phyloP scores from a whole-genome alignment of 2,888 invertebrate species.

The Brachylomia viminalis region DNA sequence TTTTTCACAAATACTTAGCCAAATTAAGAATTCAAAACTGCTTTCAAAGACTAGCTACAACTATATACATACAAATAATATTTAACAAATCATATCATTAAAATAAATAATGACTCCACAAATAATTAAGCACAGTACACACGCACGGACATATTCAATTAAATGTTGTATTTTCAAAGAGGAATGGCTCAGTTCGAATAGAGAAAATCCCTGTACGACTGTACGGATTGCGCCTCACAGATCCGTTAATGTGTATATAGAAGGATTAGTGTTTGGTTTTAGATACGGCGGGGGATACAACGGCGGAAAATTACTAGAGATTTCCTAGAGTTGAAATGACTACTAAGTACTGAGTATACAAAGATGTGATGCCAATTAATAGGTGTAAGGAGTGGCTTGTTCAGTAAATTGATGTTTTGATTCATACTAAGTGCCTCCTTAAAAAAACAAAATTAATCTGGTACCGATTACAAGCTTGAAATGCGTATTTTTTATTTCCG shows the following conservation, averaged over 20 bases:
- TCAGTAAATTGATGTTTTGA: neutral
- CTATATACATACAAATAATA: neutral
- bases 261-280: constrained; percentile 88
- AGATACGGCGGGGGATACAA: constrained; percentile 71
- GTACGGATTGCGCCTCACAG: constrained; percentile 74
- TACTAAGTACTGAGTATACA: neutral
- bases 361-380: neutral
- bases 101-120: constrained; percentile 28
- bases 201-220: constrained; percentile 73
- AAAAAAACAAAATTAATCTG: neutral
- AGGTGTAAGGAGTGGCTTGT: neutral
- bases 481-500: neutral
- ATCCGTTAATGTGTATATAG: constrained; percentile 87
- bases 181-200: constrained; percentile 69
- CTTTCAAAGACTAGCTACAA: neutral
- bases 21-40: neutral
- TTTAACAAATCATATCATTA: neutral
- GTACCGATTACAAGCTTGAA: neutral
- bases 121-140: constrained; percentile 56
- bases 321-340: constrained; percentile 2
- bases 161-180: constrained; percentile 81
- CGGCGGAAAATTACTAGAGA: constrained; percentile 11
- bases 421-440: neutral
- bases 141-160: constrained; percentile 78
- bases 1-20: no score